Conservation (phyloP, 2,113 vertebrate genomes). For the Anoura caudifer region DNA sequence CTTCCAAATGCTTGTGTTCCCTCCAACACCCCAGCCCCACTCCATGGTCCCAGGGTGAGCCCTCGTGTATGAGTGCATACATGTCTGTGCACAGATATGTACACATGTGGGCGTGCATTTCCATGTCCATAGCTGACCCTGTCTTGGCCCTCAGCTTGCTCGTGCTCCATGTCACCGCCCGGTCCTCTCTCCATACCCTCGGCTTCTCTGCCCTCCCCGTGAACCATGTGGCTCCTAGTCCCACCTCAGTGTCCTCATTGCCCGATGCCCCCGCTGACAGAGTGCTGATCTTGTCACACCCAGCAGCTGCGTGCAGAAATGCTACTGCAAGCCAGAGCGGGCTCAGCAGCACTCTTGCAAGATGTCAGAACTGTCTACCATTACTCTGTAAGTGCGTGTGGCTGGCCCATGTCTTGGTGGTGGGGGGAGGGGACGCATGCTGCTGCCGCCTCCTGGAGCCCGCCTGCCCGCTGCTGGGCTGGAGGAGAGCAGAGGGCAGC, state of each 20-base stretch:
- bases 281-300: conserved; percentile 95
- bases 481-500: not conserved
- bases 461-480: not conserved
- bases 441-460: conserved; percentile 52
- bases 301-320: conserved; percentile 99
- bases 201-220: not conserved
- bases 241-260: conserved; percentile 71
- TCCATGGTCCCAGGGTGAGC: not conserved
- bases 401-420: conserved; percentile 60
- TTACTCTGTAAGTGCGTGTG: conserved; percentile 98
- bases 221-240: conserved; percentile 66
- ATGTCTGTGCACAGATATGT: not conserved
- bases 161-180: not conserved
- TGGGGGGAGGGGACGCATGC: conserved; percentile 77
- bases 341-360: conserved; percentile 99
- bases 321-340: conserved; percentile 99
- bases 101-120: not conserved
- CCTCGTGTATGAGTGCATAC: no score
- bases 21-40: not conserved
- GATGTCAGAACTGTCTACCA: conserved; percentile 99
- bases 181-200: not conserved
- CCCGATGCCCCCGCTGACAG: conserved; percentile 77
- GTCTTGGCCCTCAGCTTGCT: not conserved
- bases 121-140: not conserved
- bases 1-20: rapidly evolving